Base-by-base conservation (phyloP, 2,888 invertebrate genomes). In the Cheilosia vulpina region DNA sequence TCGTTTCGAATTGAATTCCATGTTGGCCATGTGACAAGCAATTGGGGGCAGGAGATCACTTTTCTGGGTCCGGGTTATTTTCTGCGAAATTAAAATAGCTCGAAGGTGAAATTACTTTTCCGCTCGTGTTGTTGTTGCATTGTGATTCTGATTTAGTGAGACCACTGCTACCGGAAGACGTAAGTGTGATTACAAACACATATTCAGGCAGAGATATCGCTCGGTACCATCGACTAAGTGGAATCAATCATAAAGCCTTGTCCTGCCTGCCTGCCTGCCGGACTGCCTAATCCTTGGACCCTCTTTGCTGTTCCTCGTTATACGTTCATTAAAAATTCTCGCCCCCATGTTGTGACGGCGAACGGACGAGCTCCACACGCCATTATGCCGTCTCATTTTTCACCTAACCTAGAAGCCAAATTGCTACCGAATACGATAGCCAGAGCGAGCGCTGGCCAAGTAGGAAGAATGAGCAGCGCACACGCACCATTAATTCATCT, bases 401-500 rank as follows among this genome's bases (percentile, higher is more conserved):
- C 69, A 87, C 71, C 57, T 68, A 63, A 65, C 85, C 81, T 85
- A 81, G 81, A 81, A 81, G 81, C 77, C 77, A 81, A 82, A 82
- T 82, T 87, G 81, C 87, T 82, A 87, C 82, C 76, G 87, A 82
- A 87, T 81, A 77, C 77, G 77, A 77, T 87, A 73, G 77, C 68
- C 55, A 41, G 60, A 52, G 38, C 17, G 53, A 57, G 21, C 38
- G 43, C 19, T 34, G 41, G 43, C 43, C 62, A 53, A 71, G 63
- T 71, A 77, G 77, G 72, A 87, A 72, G 72, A 81, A 82, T 69
- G 62, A 78, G 63, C 82, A 73, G 73, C 77, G 77, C 87, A 78
- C 87, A 87, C 87, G 87, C 87, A 87, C 81, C 87, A 81, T 77
- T 87, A 87, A 87, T 82, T 75, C 82, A 77, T 73, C 72, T 75